Evolutionary conservation across 2,888 invertebrate species (phyloP).

Genomic region (Catonia carolina): DNA sequence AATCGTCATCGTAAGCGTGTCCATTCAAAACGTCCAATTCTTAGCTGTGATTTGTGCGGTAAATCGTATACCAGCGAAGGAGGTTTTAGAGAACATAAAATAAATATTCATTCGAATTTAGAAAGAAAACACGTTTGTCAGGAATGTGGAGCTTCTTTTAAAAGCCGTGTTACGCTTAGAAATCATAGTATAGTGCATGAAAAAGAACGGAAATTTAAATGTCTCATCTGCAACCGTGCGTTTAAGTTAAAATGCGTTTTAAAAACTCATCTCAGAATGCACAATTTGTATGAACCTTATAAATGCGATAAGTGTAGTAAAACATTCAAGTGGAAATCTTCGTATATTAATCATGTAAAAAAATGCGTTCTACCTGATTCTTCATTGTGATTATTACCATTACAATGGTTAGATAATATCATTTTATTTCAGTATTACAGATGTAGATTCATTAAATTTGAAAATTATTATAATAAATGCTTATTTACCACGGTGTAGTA

Average conservation of each 20-base stretch:
- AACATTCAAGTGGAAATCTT: constrained; percentile 9
- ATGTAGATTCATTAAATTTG: too few species aligned
- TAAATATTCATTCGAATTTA: not conserved
- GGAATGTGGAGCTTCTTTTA: constrained; percentile 5
- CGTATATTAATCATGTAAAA: constrained; percentile 7
- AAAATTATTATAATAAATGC: too few species aligned
- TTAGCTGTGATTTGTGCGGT: not conserved
- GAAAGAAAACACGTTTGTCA: constrained; percentile 1
- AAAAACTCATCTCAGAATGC: constrained; percentile 7
- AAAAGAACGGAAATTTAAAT: not conserved
- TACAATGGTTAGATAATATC: too few species aligned
- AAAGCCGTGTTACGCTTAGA: not conserved
- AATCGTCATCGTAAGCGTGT: not conserved
- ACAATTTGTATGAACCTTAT: not conserved
- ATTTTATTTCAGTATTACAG: too few species aligned
- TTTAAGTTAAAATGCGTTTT: not conserved
- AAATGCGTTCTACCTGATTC: constrained; percentile 1
- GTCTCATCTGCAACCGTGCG: not conserved
- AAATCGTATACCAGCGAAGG: not conserved
- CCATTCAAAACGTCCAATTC: not conserved
- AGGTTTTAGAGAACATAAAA: not conserved
- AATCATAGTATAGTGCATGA: not conserved
- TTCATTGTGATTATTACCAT: too few species aligned
- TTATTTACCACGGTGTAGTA: too few species aligned
- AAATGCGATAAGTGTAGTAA: constrained; percentile 5